Evolutionary conservation across 1,140 invertebrate species (phyloP).

Genomic region (Diprion similis): DNA sequence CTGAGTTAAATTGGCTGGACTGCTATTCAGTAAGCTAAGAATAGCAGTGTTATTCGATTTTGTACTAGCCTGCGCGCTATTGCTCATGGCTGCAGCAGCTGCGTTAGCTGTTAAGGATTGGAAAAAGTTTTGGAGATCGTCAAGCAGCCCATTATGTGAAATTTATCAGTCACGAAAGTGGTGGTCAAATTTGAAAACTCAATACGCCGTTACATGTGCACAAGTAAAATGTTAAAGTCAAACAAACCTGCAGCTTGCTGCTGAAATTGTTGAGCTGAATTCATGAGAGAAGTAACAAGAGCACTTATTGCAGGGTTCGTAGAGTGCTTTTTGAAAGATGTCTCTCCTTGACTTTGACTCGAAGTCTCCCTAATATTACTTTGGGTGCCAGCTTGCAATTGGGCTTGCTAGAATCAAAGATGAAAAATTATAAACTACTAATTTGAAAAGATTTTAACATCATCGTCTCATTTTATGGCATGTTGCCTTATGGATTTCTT

Average conservation of each 20-base stretch:
- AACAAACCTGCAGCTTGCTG: conserved; percentile 68
- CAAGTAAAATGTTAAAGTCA: conserved; percentile 37
- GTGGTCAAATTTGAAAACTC: conserved; percentile 31
- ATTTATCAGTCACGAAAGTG: not conserved
- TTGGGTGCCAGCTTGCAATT: conserved; percentile 62
- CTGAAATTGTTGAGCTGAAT: conserved; percentile 79
- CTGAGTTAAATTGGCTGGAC: conserved; percentile 65
- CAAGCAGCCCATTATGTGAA: not conserved
- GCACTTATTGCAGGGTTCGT: conserved; percentile 78
- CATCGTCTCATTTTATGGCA: too few species aligned
- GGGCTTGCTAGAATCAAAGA: conserved; percentile 61
- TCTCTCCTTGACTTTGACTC: conserved; percentile 59
- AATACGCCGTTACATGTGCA: conserved; percentile 52
- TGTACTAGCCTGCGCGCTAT: conserved; percentile 55
- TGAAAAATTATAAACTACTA: not conserved
- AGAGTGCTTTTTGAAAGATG: conserved; percentile 68
- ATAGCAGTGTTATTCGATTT: conserved; percentile 71
- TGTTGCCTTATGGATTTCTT: too few species aligned
- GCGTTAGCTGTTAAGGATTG: conserved; percentile 36
- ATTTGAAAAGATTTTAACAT: not conserved
- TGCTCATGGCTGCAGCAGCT: conserved; percentile 63
- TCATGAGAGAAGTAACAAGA: conserved; percentile 79
- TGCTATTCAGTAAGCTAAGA: conserved; percentile 76
- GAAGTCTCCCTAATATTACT: conserved; percentile 45
- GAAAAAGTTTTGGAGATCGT: not conserved